These are phyloP conservation scores for Globia sparganii DNA, from an alignment of 2,888 invertebrate genomes.

Conservation along the genomic window DNA sequence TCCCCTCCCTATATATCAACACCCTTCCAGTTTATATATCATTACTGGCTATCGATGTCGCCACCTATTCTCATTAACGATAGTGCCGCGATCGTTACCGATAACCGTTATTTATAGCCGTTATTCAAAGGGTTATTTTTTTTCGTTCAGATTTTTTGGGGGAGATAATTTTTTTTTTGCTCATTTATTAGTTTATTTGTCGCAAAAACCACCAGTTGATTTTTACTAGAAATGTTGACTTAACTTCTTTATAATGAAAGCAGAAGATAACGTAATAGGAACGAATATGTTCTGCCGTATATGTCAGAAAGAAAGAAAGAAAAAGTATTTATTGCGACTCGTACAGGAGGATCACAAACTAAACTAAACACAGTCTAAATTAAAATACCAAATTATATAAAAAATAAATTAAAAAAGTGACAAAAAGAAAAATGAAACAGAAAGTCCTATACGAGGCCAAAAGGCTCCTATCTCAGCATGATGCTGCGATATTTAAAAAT, in stretches of 20 bases:
- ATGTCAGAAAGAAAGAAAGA: too few relatives aligned
- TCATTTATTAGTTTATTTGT: background rate
- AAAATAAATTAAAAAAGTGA: too few relatives aligned
- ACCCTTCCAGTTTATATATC: slow-evolving; percentile 67
- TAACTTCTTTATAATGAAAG: background rate
- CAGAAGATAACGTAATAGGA: background rate
- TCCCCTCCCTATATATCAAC: slow-evolving; percentile 57
- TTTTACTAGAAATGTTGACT: background rate
- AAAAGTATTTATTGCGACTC: too few relatives aligned
- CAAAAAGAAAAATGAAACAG: too few relatives aligned
- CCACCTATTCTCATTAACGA: slow-evolving; percentile 66
- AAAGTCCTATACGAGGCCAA: too few relatives aligned
- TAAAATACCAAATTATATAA: too few relatives aligned
- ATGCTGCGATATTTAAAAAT: too few relatives aligned
- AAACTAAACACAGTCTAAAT: too few relatives aligned
- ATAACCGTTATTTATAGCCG: slow-evolving; percentile 61
- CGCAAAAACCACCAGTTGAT: background rate
- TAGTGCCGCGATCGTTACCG: slow-evolving; percentile 56
- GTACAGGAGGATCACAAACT: too few relatives aligned
- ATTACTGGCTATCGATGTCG: slow-evolving; percentile 67
- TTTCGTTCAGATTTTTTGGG: slow-evolving; percentile 1
- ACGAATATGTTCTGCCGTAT: background rate
- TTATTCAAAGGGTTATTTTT: slow-evolving; percentile 52
- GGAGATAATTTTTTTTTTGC: background rate
- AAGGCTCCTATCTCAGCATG: too few relatives aligned